Evolutionary conservation across 2,113 vertebrate genomes (phyloP).

Genomic region (Callaeas wilsoni): DNA sequence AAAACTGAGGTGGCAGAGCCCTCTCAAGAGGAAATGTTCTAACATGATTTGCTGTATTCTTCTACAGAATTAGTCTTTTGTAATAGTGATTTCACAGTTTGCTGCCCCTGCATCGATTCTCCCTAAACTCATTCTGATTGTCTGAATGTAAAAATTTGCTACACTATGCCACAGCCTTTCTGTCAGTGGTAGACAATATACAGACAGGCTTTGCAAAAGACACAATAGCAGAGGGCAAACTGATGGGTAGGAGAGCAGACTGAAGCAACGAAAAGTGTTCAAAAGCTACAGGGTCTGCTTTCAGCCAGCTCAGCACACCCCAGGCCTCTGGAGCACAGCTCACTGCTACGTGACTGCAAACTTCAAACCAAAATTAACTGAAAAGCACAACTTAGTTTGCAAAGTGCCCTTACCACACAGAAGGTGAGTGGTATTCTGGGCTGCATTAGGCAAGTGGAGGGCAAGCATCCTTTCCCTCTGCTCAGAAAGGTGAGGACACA

Average conservation of each 20-base stretch:
- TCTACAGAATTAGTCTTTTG: not conserved
- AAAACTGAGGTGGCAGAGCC: not conserved
- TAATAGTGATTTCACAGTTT: slow-evolving; percentile 8
- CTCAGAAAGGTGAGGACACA: not conserved
- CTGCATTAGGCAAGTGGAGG: not conserved
- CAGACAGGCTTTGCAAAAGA: not conserved
- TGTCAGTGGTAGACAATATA: not conserved
- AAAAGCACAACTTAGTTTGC: not conserved
- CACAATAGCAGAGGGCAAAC: not conserved
- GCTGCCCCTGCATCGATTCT: not conserved
- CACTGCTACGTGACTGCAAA: not conserved
- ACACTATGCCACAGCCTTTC: not conserved
- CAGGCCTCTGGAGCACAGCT: not conserved
- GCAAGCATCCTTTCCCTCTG: not conserved
- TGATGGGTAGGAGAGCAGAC: not conserved
- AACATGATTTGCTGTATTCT: not conserved
- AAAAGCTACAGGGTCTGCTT: not conserved
- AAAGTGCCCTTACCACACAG: not conserved
- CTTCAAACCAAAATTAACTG: not conserved
- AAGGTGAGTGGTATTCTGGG: fast-evolving
- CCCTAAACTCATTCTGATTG: not conserved
- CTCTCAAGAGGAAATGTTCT: not conserved
- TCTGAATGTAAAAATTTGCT: not conserved
- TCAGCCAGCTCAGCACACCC: not conserved
- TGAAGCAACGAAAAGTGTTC: not conserved